A percentile compares a stretch with the other conserved stretches of the same genome.
Conservation (phyloP, 2,888 invertebrate genomes). For the Eueremaeus valkanovi region DNA sequence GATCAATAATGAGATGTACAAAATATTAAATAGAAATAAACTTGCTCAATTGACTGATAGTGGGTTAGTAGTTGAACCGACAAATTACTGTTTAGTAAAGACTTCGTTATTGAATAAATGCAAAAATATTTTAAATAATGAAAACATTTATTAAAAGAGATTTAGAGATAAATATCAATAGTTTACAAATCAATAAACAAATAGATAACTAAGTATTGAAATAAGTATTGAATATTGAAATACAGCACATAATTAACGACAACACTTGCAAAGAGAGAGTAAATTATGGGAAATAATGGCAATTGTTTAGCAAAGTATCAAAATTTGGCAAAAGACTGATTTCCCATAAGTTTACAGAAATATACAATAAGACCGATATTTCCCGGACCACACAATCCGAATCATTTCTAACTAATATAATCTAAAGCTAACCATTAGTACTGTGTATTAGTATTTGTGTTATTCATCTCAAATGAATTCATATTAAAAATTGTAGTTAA, state of each 20-base stretch:
- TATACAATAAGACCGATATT: background rate
- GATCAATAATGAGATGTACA: too few relatives aligned
- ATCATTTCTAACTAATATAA: background rate
- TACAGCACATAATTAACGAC: slow-evolving; percentile 25
- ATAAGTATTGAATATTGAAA: too few relatives aligned
- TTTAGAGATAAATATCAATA: background rate
- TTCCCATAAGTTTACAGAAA: background rate
- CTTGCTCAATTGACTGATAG: too few relatives aligned
- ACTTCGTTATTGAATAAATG: background rate
- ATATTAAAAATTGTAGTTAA: background rate
- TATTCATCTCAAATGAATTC: too few relatives aligned
- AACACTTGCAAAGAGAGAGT: slow-evolving; percentile 1
- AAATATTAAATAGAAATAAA: too few relatives aligned
- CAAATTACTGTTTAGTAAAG: too few relatives aligned
- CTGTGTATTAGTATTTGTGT: too few relatives aligned
- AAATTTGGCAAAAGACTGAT: slow-evolving; percentile 2
- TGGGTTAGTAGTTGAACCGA: too few relatives aligned
- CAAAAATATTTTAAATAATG: background rate
- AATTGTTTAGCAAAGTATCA: background rate
- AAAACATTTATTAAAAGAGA: background rate
- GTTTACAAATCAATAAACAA: background rate
- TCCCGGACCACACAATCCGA: background rate
- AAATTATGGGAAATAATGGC: background rate
- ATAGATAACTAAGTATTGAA: background rate
- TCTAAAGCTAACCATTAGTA: too few relatives aligned